These are phyloP conservation scores for Ennomos erosarius DNA, from an alignment of 2,888 invertebrate species.

Conservation along the genomic window DNA sequence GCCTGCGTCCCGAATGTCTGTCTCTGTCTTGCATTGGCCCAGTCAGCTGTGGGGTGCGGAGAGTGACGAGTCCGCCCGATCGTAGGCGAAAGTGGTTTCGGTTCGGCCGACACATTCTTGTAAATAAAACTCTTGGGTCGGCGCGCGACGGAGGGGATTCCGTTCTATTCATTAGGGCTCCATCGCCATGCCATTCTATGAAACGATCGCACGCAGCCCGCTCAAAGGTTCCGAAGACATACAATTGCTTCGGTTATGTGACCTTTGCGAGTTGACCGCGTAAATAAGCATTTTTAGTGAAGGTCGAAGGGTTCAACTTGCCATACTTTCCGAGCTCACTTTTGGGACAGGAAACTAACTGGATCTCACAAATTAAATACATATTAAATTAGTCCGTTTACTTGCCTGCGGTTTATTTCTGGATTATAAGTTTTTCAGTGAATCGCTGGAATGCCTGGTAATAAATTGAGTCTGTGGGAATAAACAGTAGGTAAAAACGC, in stretches of 20 bases:
- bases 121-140: conserved; percentile 54
- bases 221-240: conserved; percentile 27
- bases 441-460: conserved; percentile 1
- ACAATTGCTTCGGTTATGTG: conserved; percentile 27
- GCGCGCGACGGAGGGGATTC: conserved; percentile 38
- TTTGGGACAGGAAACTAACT: conserved; percentile 8
- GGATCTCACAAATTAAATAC: conserved; percentile 11
- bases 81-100: conserved; percentile 79
- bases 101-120: conserved; percentile 70
- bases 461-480: neutral
- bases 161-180: conserved; percentile 50
- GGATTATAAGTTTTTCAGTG: conserved; percentile 16
- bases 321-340: conserved; percentile 6
- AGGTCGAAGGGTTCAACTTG: neutral
- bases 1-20: conserved; percentile 38
- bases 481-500: conserved; percentile 15
- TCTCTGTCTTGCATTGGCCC: conserved; percentile 65
- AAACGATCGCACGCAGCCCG: conserved; percentile 24
- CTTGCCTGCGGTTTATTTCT: conserved; percentile 24
- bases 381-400: conserved; percentile 10
- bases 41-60: conserved; percentile 83
- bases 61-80: conserved; percentile 69
- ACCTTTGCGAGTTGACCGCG: conserved; percentile 30
- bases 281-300: conserved; percentile 7
- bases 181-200: conserved; percentile 28